Evolutionary conservation across 2,797 vertebrate species (phyloP), one percentile per base, ranked within the genome.

Genomic region (Chloroceryle inda): DNA sequence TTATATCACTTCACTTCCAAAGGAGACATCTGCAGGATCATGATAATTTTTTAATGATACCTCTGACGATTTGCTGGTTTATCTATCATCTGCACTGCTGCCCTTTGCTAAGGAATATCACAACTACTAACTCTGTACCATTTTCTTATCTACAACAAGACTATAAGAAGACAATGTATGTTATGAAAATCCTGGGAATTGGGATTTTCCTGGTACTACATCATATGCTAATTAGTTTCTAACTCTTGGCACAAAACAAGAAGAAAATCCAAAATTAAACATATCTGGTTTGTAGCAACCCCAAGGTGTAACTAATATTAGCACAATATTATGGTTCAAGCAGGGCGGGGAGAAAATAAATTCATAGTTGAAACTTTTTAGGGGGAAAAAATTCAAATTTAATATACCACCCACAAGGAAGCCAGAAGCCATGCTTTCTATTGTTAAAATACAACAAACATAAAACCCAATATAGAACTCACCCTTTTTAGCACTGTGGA

Each of bases 331-430:
- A 55, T 88, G 58, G 37, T 94, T 94, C 49, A 86, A 66, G 22
- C 35, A 81, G 77, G 47, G 59, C 0, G 0, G 53, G 52, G 80
- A 88, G 53, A 95, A 94, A 94, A 88, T 63, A 88, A 90, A 88
- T 84, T 86, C n/a, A 62, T 55, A 86, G 27, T 35, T 90, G 50
- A 81, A 82, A 6, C 11, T 58, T 44, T 81, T 90, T 31, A 47
- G 37, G 20, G 79, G 29, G 11, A 31, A 69, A 81, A 42, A 82
- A 55, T 5, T 66, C 23, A 55, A 13, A 37, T 84, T 84, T 81
- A 86, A 76, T 81, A 76, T 88, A 59, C 90, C 92, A 95, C 90
- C 88, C 74, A 93, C 66, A 63, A 85, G 44, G 85, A 75, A 88
- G 73, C 66, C 79, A 90, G 83, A 84, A 96, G 85, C 73, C 45